phyloP scores from a whole-genome alignment of 2,797 vertebrate genomes.

The Ptychobarbus kaznakovi region DNA sequence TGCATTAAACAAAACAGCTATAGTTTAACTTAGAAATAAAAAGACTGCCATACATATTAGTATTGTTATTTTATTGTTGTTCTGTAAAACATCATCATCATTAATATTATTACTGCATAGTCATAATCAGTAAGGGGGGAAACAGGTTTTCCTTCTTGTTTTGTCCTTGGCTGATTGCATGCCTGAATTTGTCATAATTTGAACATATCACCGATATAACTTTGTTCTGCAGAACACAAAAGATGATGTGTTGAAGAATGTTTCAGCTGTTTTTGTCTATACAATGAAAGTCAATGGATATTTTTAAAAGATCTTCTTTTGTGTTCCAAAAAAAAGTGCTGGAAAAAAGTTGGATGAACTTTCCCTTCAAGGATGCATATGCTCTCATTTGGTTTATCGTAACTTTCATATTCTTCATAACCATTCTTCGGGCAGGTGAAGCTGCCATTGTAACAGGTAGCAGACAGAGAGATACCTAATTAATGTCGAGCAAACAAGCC shows the following conservation, averaged over 20 bases:
- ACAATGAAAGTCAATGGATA: not conserved
- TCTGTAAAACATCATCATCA: too few relatives aligned
- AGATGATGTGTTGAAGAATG: too few relatives aligned
- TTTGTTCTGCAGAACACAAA: too few relatives aligned
- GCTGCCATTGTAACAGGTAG: slow-evolving; percentile 33
- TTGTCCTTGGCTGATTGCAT: too few relatives aligned
- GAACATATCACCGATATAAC: too few relatives aligned
- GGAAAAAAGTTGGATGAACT: not conserved
- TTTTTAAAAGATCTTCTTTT: too few relatives aligned
- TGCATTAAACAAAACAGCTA: not conserved
- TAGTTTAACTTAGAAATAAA: not conserved
- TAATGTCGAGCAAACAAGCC: slow-evolving; percentile 50
- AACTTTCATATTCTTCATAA: not conserved
- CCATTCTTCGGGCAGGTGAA: not conserved
- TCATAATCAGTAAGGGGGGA: too few relatives aligned
- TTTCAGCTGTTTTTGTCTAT: not conserved
- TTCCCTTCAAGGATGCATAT: not conserved
- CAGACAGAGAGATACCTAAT: slow-evolving; percentile 42
- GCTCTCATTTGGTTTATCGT: not conserved
- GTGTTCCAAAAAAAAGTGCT: too few relatives aligned
- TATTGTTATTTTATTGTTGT: not conserved
- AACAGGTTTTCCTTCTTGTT: too few relatives aligned
- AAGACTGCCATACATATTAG: not conserved
- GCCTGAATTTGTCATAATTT: too few relatives aligned
- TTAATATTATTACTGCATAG: too few relatives aligned